phyloP scores from a whole-genome alignment of 2,113 vertebrate genomes.

The Solenodon paradoxus region DNA sequence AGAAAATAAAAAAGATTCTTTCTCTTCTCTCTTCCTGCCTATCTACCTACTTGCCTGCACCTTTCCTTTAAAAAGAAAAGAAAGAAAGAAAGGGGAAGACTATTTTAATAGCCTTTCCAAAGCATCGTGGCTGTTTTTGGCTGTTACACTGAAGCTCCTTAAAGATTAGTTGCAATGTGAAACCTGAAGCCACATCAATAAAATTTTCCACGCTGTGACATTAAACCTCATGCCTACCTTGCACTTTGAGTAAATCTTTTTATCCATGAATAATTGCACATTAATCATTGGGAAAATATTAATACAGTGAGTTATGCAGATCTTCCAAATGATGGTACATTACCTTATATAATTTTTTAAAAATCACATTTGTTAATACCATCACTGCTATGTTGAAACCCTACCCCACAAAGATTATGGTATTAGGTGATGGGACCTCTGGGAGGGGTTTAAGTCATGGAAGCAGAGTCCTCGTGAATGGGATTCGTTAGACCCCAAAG shows the following conservation, averaged over 20 bases:
- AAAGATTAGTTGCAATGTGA: background rate
- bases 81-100: too few species aligned
- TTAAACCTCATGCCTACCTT: background rate
- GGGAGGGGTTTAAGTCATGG: background rate
- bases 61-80: too few species aligned
- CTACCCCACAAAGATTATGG: background rate
- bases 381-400: background rate
- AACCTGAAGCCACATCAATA: conserved; percentile 14
- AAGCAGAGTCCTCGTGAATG: background rate
- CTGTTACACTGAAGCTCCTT: conserved; percentile 13
- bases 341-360: background rate
- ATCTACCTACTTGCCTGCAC: too few species aligned
- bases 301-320: background rate
- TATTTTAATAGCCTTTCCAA: conserved; percentile 22
- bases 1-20: too few species aligned
- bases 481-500: background rate
- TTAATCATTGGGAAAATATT: conserved; percentile 18
- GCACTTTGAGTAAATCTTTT: conserved; percentile 8
- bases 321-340: conserved; percentile 20
- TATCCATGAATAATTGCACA: background rate
- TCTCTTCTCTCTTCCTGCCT: too few species aligned
- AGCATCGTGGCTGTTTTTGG: conserved; percentile 8
- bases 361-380: conserved; percentile 12
- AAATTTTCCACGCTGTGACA: conserved; percentile 3
- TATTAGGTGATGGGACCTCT: background rate